Evolutionary conservation across 1,140 invertebrate genomes (phyloP), one percentile per base, ranked within the genome.

Genomic region (Zaprionus kolodkinae): DNA sequence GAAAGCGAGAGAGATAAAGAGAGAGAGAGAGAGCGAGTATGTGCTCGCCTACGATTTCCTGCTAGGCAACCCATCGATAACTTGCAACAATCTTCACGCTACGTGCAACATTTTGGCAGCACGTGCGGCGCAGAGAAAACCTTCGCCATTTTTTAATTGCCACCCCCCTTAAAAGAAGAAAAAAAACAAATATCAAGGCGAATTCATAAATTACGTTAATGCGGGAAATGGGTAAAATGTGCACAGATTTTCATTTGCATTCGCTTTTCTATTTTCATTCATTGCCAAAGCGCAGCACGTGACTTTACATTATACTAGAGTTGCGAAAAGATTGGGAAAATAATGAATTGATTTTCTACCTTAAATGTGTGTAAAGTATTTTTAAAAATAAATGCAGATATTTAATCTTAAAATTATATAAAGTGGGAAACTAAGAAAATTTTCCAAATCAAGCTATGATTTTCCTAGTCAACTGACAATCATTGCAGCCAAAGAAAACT

Each of bases 81-180:
- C 80, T 84, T 81, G 77, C 85, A 84, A 81, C 85, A 87, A 84
- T 88, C 88, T 89, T 81, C 77, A 80, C 75, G 69, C 67, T 72
- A 87, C 85, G 85, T 50, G 50, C 61, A 48, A 38, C 61, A 62
- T 40, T 70, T 63, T 52, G 60, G 55, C 59, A 52, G 54, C 63
- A 83, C 76, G 84, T 87, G 83, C 66, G 17, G 59, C 59, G 27
- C 27, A 30, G n/a, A 21, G 21, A 56, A 36, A 56, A 36, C 40
- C 40, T 45, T 45, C n/a, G 40, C n/a, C 7, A 54, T 43, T 75
- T 87, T 89, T 87, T 88, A 87, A 88, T 88, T 74, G 73, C 63
- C 45, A 74, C 74, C 70, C 27, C 21, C 21, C 21, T 2, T 21
- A 21, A 21, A 2, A 21, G n/a, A n/a, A n/a, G n/a, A 21, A 21